Evolutionary conservation across 1,140 invertebrate genomes (phyloP), one percentile per base, ranked within the genome.

Genomic region (Ganaspis sp.): DNA sequence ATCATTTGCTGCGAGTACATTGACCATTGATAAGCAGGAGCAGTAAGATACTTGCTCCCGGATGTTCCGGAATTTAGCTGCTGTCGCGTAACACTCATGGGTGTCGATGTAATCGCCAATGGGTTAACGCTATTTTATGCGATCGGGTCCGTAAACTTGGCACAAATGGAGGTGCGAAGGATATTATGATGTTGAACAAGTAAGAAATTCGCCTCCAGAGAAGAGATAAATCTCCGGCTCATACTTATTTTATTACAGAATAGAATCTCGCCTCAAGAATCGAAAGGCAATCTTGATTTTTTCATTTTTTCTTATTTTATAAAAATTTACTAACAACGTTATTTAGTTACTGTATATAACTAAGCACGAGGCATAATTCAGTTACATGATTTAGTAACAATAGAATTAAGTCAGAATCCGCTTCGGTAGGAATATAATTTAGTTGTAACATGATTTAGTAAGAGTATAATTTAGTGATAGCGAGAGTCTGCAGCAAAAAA

Each of bases 181-280:
- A 64, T 64, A 64, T 64, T 64, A 64, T 64, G 58, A 64, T 64
- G 58, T 64, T 29, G 54, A 58, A 58, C 54, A 26, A 26, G 54
- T 26, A 1, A 64, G 58, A 29, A 64, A 64, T 64, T 64, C 58
- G 58, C 58, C 58, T 64, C 58, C 58, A 64, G 58, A 29, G 58
- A 64, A 64, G 12, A 64, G 58, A 64, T 64, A 64, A 64, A 64
- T 64, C 58, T 64, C 58, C 12, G n/a, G 26, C 58, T 64, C 58
- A 64, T 64, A 29, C 58, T 29, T 64, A 64, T 64, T 64, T 64
- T 64, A 64, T 64, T 64, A 64, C 58, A 64, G 53, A 64, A 64
- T 64, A 26, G 58, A 15, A 29, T 64, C 58, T 64, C 58, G 58
- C 58, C 58, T 29, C 11, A 64, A 64, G 58, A 64, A 64, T 64